Evolutionary conservation across 1,140 invertebrate genomes (phyloP).

Genomic region (Rhagoletis pomonella): DNA sequence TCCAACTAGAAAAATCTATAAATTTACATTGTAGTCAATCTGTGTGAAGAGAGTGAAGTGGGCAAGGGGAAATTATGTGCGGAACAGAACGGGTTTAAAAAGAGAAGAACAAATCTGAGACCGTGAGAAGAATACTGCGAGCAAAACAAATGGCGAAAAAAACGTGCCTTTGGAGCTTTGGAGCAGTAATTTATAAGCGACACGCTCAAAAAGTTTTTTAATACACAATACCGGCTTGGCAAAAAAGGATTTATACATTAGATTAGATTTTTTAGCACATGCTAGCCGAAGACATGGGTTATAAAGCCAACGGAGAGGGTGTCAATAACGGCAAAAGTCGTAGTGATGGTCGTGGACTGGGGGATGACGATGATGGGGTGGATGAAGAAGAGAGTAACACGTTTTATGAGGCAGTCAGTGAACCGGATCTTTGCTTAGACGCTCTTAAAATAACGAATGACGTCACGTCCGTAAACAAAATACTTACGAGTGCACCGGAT

Average conservation of each 20-base stretch:
- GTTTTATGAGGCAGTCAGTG: conserved; percentile 57
- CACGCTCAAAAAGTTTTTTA: not conserved
- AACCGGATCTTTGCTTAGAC: conserved; percentile 54
- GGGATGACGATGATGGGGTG: conserved; percentile 62
- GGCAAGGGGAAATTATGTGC: conserved; percentile 37
- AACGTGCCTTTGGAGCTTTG: conserved; percentile 8
- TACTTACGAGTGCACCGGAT: not conserved
- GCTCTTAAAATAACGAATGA: conserved; percentile 56
- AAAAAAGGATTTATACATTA: not conserved
- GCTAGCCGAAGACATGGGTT: conserved; percentile 1
- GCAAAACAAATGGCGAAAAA: conserved; percentile 48
- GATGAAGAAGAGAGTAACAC: conserved; percentile 61
- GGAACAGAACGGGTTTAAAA: conserved; percentile 49
- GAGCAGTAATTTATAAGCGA: not conserved
- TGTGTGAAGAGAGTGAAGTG: conserved; percentile 32
- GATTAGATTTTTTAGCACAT: not conserved
- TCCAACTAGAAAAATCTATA: conserved; percentile 57
- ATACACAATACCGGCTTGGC: not conserved
- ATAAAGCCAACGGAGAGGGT: conserved; percentile 1
- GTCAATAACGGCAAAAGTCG: conserved; percentile 6
- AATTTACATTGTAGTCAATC: conserved; percentile 15
- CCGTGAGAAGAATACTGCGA: conserved; percentile 30
- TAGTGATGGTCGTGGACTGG: conserved; percentile 16
- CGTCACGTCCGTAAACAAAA: conserved; percentile 63
- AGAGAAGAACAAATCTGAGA: conserved; percentile 41